phyloP scores from a whole-genome alignment of 2,113 vertebrate species.

The Sula dactylatra region DNA sequence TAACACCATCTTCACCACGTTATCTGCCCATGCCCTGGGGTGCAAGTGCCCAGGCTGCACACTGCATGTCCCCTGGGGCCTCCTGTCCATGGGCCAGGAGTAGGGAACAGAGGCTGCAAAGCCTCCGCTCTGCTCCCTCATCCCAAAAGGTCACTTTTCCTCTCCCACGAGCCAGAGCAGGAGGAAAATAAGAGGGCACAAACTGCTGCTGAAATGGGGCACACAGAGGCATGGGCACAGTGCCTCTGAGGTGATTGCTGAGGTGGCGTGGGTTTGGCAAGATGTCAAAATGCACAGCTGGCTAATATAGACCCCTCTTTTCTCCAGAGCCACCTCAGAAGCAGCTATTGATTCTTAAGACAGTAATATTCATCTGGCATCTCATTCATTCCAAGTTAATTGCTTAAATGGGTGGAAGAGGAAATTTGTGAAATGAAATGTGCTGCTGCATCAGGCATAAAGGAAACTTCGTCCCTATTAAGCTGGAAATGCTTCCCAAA shows the following conservation, averaged over 20 bases:
- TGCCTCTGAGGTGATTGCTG: constrained; percentile 7
- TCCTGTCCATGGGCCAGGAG: accelerated
- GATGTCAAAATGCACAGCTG: not conserved
- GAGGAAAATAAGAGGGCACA: not conserved
- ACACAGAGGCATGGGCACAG: not conserved
- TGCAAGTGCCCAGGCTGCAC: not conserved
- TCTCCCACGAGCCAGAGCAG: not conserved
- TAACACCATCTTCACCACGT: not conserved
- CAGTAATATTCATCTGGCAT: constrained; percentile 55
- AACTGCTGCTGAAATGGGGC: not conserved
- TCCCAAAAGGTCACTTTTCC: not conserved
- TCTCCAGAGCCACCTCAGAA: constrained; percentile 47
- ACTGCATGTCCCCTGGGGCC: not conserved
- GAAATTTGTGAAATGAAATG: constrained; percentile 53
- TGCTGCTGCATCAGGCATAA: constrained; percentile 62
- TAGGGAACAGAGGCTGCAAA: not conserved
- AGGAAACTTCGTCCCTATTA: constrained; percentile 56
- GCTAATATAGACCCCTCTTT: not conserved
- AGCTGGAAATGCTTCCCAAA: constrained; percentile 67
- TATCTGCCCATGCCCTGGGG: not conserved
- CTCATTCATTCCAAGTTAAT: constrained; percentile 63
- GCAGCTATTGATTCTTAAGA: constrained; percentile 47
- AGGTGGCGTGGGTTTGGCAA: constrained; percentile 2
- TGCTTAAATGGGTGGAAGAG: constrained; percentile 63
- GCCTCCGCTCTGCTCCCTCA: not conserved